Evolutionary conservation across 2,888 invertebrate species (phyloP).

Genomic region (Iphiclides podalirius): DNA sequence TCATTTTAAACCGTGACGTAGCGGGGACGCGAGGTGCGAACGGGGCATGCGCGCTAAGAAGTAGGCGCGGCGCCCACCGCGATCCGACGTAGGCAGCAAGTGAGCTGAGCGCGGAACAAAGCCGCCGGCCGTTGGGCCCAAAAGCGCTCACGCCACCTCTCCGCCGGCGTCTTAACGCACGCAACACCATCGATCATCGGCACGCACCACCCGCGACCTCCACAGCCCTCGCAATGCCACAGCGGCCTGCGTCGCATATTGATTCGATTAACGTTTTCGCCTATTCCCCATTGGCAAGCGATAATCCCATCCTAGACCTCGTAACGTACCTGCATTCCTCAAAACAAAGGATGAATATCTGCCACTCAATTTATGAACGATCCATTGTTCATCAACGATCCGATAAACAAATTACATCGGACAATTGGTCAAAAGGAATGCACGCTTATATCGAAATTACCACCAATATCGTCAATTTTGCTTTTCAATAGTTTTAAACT

Average conservation of each 20-base stretch:
- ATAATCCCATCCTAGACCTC: too few relatives aligned
- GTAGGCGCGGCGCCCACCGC: slow-evolving; percentile 62
- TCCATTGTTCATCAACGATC: too few relatives aligned
- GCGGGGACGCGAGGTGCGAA: slow-evolving; percentile 55
- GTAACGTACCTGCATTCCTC: too few relatives aligned
- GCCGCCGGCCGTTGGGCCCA: slow-evolving; percentile 47
- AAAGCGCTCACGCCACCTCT: slow-evolving; percentile 45
- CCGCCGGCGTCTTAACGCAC: slow-evolving; percentile 45
- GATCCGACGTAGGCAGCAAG: slow-evolving; percentile 50
- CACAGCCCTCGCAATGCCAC: slow-evolving; percentile 49
- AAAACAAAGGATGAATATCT: too few relatives aligned
- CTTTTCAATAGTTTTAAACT: too few relatives aligned
- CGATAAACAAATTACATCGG: too few relatives aligned
- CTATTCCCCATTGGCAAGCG: slow-evolving; percentile 15
- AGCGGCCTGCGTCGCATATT: slow-evolving; percentile 56
- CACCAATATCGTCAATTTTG: too few relatives aligned
- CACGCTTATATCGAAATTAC: too few relatives aligned
- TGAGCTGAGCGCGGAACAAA: slow-evolving; percentile 50
- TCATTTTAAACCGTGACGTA: slow-evolving; percentile 63
- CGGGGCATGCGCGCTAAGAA: slow-evolving; percentile 63
- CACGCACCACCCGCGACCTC: slow-evolving; percentile 54
- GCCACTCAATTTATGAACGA: too few relatives aligned
- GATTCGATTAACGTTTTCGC: slow-evolving; percentile 40
- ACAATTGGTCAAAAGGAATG: too few relatives aligned
- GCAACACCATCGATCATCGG: slow-evolving; percentile 64